These are phyloP conservation scores for Bombus huntii DNA, from an alignment of 1,140 invertebrate species.

Conservation along the genomic window DNA sequence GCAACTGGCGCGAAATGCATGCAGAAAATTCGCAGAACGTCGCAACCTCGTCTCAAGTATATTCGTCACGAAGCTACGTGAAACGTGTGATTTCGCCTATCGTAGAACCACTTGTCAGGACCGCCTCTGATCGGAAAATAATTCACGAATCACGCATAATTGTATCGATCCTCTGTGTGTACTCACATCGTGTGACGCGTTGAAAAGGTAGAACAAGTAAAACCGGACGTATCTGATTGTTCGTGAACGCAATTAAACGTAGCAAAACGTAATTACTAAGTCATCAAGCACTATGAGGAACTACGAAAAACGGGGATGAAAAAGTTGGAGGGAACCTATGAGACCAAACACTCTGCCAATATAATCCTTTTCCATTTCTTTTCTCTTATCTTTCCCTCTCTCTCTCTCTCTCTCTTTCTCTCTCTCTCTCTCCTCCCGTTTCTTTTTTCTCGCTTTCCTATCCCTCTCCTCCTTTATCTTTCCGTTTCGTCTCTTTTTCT, in stretches of 20 bases:
- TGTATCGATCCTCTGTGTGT: background rate
- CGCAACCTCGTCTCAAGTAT: background rate
- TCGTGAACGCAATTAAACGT: background rate
- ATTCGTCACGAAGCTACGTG: background rate
- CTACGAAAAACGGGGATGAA: slow-evolving; percentile 8
- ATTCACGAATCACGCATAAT: background rate
- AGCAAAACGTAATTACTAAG: background rate
- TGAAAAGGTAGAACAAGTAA: slow-evolving; percentile 29
- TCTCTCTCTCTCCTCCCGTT: background rate
- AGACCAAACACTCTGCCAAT: background rate
- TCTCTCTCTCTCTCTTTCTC: background rate
- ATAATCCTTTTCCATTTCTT: background rate
- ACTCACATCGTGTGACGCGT: slow-evolving; percentile 13
- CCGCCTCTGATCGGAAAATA: background rate
- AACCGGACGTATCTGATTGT: background rate
- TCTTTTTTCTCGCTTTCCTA: background rate
- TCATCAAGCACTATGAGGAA: slow-evolving; percentile 26
- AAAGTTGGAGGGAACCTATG: slow-evolving; percentile 11
- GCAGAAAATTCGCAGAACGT: slow-evolving; percentile 11
- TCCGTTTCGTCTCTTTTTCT: background rate
- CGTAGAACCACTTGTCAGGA: background rate
- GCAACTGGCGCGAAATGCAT: slow-evolving; percentile 2
- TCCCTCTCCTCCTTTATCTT: background rate
- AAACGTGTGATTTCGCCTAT: background rate
- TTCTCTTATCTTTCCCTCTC: background rate